These are phyloP conservation scores for Phenganax stokvisi DNA, from an alignment of 92 coral and sea anemone species.

Conservation along the genomic window DNA sequence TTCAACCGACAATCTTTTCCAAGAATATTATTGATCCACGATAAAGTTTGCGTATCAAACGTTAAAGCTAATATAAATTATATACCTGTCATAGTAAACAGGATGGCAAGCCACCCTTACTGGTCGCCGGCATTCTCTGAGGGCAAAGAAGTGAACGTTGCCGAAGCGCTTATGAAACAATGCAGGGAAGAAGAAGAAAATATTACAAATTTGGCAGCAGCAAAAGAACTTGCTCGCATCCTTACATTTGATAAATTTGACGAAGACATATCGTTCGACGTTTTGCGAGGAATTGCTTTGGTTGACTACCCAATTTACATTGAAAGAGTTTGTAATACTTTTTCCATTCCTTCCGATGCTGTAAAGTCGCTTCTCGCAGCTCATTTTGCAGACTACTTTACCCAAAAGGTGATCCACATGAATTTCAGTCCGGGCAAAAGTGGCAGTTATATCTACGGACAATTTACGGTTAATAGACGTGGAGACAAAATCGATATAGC, in stretches of 20 bases:
- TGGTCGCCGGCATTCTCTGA: too few species aligned
- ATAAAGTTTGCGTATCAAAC: too few species aligned
- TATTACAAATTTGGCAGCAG: constrained; percentile 32
- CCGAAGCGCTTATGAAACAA: not conserved
- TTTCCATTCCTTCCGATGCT: not conserved
- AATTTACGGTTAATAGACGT: constrained; percentile 20
- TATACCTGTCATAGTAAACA: too few species aligned
- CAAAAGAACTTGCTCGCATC: constrained; percentile 27
- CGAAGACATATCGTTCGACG: constrained; percentile 37
- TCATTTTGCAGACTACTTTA: not conserved
- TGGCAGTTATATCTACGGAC: constrained; percentile 41
- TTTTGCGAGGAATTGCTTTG: constrained; percentile 27
- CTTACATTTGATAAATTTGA: constrained; percentile 41
- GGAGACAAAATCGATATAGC: constrained; percentile 48
- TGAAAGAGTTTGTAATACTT: constrained; percentile 19
- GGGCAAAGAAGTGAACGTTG: not conserved
- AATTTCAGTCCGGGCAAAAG: constrained; percentile 26
- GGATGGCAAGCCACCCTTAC: too few species aligned
- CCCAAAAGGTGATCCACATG: constrained; percentile 31
- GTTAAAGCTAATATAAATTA: too few species aligned
- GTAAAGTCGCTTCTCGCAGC: too few species aligned
- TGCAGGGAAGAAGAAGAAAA: constrained; percentile 28
- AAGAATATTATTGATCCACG: too few species aligned
- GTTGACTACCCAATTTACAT: constrained; percentile 37
- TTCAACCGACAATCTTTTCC: too few species aligned